phyloP scores from a whole-genome alignment of 1,140 invertebrate genomes.

The Rhopalosiphum padi region DNA sequence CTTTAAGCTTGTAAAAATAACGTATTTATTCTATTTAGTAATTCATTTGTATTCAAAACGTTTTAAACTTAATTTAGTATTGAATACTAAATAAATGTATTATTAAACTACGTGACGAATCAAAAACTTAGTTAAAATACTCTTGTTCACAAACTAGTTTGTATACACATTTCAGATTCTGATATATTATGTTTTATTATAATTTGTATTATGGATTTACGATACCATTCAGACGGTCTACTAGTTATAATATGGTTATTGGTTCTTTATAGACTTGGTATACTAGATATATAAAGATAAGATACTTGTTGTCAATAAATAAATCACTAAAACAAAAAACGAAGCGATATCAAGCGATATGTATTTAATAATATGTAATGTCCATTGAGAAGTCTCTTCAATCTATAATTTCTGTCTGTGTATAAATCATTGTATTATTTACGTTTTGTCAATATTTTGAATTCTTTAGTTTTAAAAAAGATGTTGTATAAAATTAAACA shows the following conservation, averaged over 20 bases:
- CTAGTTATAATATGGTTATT: too few species aligned
- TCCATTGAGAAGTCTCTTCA: too few species aligned
- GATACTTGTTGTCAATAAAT: neutral
- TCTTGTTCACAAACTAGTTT: neutral
- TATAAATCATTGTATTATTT: neutral
- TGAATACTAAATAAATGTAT: neutral
- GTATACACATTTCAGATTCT: neutral
- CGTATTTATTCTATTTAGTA: neutral
- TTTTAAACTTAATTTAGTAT: neutral
- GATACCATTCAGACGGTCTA: neutral
- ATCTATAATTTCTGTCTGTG: too few species aligned
- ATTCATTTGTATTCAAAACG: neutral
- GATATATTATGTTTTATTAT: neutral
- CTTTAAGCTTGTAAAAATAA: neutral
- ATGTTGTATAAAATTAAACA: neutral
- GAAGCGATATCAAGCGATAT: neutral
- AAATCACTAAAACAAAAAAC: neutral
- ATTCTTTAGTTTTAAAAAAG: neutral
- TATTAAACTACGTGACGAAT: neutral
- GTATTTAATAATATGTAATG: too few species aligned
- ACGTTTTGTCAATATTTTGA: neutral
- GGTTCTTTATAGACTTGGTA: neutral
- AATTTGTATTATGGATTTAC: neutral
- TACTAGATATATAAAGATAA: neutral
- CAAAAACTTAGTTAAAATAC: neutral